phyloP scores from a whole-genome alignment of 1,140 invertebrate species.

The Ctenoplectra terminalis region DNA sequence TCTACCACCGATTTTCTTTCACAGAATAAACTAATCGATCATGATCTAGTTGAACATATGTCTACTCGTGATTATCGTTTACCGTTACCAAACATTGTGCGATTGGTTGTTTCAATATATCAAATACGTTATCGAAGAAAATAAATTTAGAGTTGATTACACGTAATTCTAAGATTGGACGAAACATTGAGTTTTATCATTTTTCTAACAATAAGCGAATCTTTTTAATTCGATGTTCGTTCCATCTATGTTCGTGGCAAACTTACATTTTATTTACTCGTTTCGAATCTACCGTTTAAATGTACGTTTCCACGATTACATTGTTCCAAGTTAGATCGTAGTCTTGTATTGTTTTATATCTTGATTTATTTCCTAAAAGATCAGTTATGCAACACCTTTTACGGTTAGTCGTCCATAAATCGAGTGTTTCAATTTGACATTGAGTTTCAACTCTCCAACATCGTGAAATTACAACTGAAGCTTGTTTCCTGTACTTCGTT shows the following conservation, averaged over 20 bases:
- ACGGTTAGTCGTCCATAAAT: not conserved
- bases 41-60: not conserved
- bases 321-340: not conserved
- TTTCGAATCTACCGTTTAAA: not conserved
- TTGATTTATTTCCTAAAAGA: slow-evolving; percentile 8
- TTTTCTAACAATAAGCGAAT: no score
- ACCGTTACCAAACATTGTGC: not conserved
- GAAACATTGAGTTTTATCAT: not conserved
- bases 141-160: not conserved
- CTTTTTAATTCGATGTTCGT: no score
- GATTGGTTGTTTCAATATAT: not conserved
- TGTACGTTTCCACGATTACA: not conserved
- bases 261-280: not conserved
- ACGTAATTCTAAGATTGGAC: not conserved
- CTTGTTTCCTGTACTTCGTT: not conserved
- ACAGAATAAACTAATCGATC: not conserved
- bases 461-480: not conserved
- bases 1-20: not conserved
- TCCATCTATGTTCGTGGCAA: no score
- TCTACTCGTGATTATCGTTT: not conserved
- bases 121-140: no score
- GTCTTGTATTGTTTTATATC: no score
- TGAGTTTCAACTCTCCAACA: not conserved
- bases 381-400: not conserved
- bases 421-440: slow-evolving; percentile 7